These are phyloP conservation scores for Dipodomys ordii DNA, from an alignment of 2,113 vertebrate genomes.

Conservation along the genomic window DNA sequence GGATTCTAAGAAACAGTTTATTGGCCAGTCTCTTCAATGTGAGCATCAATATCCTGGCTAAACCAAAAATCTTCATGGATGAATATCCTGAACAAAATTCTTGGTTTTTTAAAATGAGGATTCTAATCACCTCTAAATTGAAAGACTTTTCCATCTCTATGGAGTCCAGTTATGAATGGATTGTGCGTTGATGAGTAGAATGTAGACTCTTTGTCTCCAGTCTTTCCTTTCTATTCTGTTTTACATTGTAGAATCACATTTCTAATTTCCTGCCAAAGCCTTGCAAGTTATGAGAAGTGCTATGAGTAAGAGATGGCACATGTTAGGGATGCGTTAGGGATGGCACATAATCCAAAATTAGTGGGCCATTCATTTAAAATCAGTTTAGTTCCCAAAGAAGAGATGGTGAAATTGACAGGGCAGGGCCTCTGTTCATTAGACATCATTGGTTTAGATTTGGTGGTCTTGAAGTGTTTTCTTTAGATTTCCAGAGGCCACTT, in stretches of 20 bases:
- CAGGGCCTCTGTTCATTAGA: neutral
- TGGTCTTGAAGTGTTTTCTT: neutral
- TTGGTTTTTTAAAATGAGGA: conserved; percentile 9
- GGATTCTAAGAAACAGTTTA: conserved; percentile 28
- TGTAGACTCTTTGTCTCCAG: neutral
- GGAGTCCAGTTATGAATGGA: neutral
- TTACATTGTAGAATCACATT: neutral
- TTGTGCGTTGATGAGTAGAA: neutral
- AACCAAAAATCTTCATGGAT: conserved; percentile 2
- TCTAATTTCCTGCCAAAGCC: neutral
- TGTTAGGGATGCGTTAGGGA: neutral
- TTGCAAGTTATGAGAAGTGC: neutral
- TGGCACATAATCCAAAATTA: neutral
- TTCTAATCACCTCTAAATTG: neutral
- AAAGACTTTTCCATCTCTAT: neutral
- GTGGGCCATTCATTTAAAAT: neutral
- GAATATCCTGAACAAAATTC: neutral
- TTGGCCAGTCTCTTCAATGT: conserved; percentile 13
- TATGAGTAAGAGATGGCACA: neutral
- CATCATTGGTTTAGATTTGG: neutral
- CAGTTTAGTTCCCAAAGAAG: neutral
- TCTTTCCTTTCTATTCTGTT: neutral
- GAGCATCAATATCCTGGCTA: neutral
- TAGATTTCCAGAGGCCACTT: neutral
- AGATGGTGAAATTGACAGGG: neutral